Evolutionary conservation across 1,140 invertebrate genomes (phyloP), one percentile per base, ranked within the genome.

Genomic region (Choristoneura fumiferana): DNA sequence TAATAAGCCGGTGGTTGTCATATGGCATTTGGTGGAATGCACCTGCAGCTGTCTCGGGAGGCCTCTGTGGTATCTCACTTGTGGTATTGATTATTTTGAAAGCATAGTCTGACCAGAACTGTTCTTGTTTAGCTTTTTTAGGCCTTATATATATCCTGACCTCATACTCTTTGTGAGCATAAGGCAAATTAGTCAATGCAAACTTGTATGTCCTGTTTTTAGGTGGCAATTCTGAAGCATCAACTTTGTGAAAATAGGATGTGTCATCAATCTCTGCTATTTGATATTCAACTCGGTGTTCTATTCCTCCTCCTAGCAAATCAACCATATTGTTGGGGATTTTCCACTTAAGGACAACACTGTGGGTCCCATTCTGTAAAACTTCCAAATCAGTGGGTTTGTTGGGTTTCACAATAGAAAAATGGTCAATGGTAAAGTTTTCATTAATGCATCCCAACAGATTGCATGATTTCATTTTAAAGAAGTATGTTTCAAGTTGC

Each of bases 121-220:
- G 76, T 12, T 90, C 90, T 36, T 71, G 83, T 6, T 77, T 60
- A 4, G 92, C 91, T 64, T 83, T 89, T 61, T 89, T 77, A 9
- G 91, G 89, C 64, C 90, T 92, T 59, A 94, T 89, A 22, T 90
- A 92, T 34, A 95, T 91, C 58, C 93, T 84, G 8, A 95, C 90
- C 65, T 95, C 93, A 84, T 94, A 95, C 43, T 90, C 82, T 45
- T 91, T 90, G 73, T 94, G 92, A 0, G 94, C 91, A 80, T 93
- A 94, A 49, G 91, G 83, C 10, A 95, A 76, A 57, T 89, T 84
- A 1, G 89, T 91, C 36, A 95, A 81, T 64, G 91, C 91, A 69
- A 91, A 91, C 53, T 59, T 74, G 54, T 91, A 89, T 60, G 77
- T 78, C 58, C 71, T 76, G 61, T 82, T 82, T 36, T 68, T 79